Base-by-base conservation (phyloP, 2,888 invertebrate species). In the Lysandra bellargus region DNA sequence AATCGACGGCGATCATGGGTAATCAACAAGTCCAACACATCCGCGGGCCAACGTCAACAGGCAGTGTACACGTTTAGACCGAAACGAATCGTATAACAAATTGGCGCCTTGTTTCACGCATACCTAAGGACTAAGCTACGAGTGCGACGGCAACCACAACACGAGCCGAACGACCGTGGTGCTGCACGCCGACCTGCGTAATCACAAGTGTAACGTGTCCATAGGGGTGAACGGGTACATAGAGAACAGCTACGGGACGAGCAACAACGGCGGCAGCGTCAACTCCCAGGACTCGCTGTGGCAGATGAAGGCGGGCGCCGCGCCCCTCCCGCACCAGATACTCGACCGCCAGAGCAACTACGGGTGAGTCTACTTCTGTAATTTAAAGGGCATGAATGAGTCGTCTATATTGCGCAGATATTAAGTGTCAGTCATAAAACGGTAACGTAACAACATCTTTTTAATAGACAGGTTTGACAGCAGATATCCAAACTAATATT, bases 221-320 rank as follows among this genome's bases (percentile, higher is more conserved):
- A 23, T 81, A 97, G 97, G 97, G 96, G 96, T 97, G 83, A 98
- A 98, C 91, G 97, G 97, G 82, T 98, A 98, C 93, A 96, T 98
- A 93, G 98, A 98, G 90, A 98, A 98, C 92, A 98, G 98, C 90
- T 98, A 98, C 92, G 97, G 98, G 81, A 98, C 98, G 90, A 98
- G 98, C 81, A 98, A 98, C 94, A 98, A 98, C 90, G 98, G 98
- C n/a, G 98, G 98, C 84, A 98, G 98, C 85, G 98, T 98, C 80
- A 98, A 98, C 94, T 98, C 98, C 4, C 98, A 98, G 91, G 98
- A 98, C 90, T 98, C 98, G 64, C 93, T 98, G 86, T 98, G 98
- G 98, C 98, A 98, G 92, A 97, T 98, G 96, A 98, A 98, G 92
- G 97, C 97, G 96, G 97, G 97, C n/a, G 96, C 95, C 85, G 96